Evolutionary conservation across 1,140 invertebrate genomes (phyloP), one percentile per base, ranked within the genome.

Genomic region (Micrasema minimum): DNA sequence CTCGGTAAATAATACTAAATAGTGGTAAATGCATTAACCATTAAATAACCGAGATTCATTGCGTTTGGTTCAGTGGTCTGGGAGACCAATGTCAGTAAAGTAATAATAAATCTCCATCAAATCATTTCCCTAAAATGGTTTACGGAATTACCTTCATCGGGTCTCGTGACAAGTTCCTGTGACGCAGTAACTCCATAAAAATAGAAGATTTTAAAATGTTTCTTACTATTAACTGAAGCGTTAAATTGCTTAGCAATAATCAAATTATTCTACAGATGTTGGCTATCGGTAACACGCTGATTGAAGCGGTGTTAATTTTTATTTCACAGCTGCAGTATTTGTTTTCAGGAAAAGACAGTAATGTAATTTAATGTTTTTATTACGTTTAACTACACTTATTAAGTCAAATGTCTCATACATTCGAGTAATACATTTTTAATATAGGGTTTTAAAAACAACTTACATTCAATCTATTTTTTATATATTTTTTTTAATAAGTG

Each of bases 101-200:
- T 51, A 22, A 51, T 51, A 22, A 51, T 23, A 51, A 51, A 51
- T 51, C 16, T 51, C 1, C 7, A 16, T 51, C 48, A 51, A 23
- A 51, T 51, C 48, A 51, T 51, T 51, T 51, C 48, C 48, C 48
- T 51, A 51, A 22, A n/a, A 22, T 23, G 12, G 3, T 31, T 31
- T 7, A 31, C 23, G 23, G 31, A 22, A 31, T 31, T 31, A 31
- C 26, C 7, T 31, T 31, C 26, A 31, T 31, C 31, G 35, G 31
- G n/a, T 57, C 53, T 26, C 53, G 12, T 57, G 53, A 57, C 53
- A 35, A 14, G 9, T 37, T 35, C 53, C 53, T 57, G 53, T 35
- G 53, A 57, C 31, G 11, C 35, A 57, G 35, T 57, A 2, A 12
- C 18, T 9, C 11, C 53, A 51, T 22, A 4, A 22, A 12, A 51